These are phyloP conservation scores for Orchestes rusci DNA, from an alignment of 2,888 invertebrate species.

Conservation along the genomic window DNA sequence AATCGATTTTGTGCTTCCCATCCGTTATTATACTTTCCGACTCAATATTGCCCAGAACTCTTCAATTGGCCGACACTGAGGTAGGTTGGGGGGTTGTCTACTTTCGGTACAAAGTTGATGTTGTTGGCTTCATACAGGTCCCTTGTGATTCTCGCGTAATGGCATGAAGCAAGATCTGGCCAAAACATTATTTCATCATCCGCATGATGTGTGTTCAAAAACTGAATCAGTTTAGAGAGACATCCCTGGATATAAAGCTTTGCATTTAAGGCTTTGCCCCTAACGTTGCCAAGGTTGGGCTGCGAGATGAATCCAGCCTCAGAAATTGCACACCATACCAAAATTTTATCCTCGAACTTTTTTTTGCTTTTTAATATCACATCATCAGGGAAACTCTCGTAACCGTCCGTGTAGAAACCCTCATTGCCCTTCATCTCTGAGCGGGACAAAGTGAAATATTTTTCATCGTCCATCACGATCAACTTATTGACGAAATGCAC, in stretches of 20 bases:
- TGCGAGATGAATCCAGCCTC: constrained; percentile 1
- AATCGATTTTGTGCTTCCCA: no score
- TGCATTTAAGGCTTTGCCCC: not conserved
- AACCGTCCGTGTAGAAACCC: no score
- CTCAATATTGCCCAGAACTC: no score
- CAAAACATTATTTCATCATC: constrained; percentile 8
- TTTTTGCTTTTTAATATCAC: no score
- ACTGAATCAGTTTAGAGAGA: not conserved
- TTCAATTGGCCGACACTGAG: no score
- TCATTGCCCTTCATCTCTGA: no score
- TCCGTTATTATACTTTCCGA: no score
- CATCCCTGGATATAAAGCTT: not conserved
- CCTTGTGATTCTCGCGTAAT: constrained; percentile 3
- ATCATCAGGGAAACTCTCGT: no score
- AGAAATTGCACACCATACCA: constrained; percentile 4
- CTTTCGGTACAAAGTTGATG: constrained; percentile 2
- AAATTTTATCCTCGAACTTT: constrained; percentile 1
- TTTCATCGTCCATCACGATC: no score
- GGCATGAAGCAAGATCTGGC: constrained; percentile 6
- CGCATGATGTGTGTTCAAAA: not conserved
- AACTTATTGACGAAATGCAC: no score
- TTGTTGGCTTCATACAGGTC: constrained; percentile 1
- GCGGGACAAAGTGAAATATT: no score
- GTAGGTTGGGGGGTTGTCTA: constrained; percentile 1
- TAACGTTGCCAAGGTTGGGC: not conserved